Evolutionary conservation across 2,797 vertebrate genomes (phyloP), one percentile per base, ranked within the genome.

Genomic region (Uromys caudimaculatus): DNA sequence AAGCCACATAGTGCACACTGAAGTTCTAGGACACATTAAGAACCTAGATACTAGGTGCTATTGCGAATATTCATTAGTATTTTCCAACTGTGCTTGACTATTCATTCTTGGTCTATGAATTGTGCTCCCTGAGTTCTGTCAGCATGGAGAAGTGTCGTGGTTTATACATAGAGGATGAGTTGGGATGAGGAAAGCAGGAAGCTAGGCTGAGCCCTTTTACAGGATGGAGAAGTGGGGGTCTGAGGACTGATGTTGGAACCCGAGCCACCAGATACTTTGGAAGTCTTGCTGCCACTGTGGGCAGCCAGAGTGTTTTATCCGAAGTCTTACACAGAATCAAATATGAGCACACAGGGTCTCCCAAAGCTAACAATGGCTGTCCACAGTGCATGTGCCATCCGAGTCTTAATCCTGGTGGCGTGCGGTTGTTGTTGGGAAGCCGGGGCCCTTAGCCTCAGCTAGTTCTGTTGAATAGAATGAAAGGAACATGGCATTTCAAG

Each of bases 401-500:
- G 32, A 17, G 58, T 94, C 78, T 62, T 54, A 64, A 60, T 62
- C 76, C 3, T 88, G 78, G 69, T 76, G 56, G 23, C 50, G 6
- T 88, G 71, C 69, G 13, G 71, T 77, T 93, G 60, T 23, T 90
- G 78, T 81, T 75, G 60, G 79, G 54, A 56, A 75, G 76, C 47
- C 3, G 0, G 71, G 77, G 77, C 81, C 75, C 56, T 88, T 62
- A 95, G 44, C 60, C 13, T 95, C 81, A 32, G 1, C 27, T 76
- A 79, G 38, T 78, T 92, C 81, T 90, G 78, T 79, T 84, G 58
- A 90, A 78, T 44, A 81, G 11, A 47, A 83, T 91, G 41, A 58
- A 64, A 83, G 73, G 38, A 60, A 27, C 16, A 4, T 9, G 23
- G n/a, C 82, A 41, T 50, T 77, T 82, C 19, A n/a, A 23, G 71